phyloP scores from a whole-genome alignment of 2,888 invertebrate species.

The Agriopis aurantiaria region DNA sequence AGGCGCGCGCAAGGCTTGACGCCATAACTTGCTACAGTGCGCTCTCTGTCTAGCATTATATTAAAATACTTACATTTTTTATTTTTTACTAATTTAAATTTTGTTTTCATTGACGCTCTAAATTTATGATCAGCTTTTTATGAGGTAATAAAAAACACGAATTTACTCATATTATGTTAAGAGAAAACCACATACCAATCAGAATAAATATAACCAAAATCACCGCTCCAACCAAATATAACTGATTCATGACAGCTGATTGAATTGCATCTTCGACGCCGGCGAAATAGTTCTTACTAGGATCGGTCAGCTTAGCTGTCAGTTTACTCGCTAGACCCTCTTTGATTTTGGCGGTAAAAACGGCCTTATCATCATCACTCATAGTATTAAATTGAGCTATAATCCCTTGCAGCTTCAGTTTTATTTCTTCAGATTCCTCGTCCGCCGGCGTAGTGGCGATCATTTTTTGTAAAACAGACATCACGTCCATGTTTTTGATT shows the following conservation, averaged over 20 bases:
- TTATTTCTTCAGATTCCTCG: constrained; percentile 64
- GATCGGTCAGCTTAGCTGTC: constrained; percentile 61
- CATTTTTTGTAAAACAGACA: constrained; percentile 69
- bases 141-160: no score
- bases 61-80: no score
- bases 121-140: no score
- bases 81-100: no score
- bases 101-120: no score
- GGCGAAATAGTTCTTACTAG: constrained; percentile 58
- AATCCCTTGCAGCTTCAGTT: constrained; percentile 65
- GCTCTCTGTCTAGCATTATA: no score
- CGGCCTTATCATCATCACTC: constrained; percentile 64
- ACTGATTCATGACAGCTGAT: constrained; percentile 61
- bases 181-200: constrained; percentile 58
- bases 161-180: not conserved
- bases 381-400: constrained; percentile 64
- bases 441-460: constrained; percentile 64
- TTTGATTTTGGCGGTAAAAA: constrained; percentile 70
- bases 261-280: constrained; percentile 67
- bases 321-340: constrained; percentile 67
- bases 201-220: constrained; percentile 66
- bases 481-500: constrained; percentile 70
- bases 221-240: constrained; percentile 63
- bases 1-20: no score
- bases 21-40: no score